Evolutionary conservation across 2,113 vertebrate genomes (phyloP), one percentile per base, ranked within the genome.

Genomic region (Zapornia atra): DNA sequence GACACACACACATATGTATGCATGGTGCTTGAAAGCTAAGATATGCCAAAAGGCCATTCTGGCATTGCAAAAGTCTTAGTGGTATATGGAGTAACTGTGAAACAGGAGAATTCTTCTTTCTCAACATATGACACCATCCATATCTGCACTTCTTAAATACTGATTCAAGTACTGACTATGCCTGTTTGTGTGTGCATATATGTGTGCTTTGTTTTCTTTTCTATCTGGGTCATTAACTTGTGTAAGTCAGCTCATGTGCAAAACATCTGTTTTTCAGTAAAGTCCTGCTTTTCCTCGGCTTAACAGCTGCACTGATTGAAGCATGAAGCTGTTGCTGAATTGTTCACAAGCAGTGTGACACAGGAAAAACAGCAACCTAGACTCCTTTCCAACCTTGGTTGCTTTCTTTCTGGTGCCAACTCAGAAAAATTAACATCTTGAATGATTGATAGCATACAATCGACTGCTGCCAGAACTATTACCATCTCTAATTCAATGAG

Each of bases 241-340:
- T 86, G n/a, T 86, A 95, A 96, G 79, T 69, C 85, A 65, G 83
- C 64, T 94, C 94, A 96, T 91, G 91, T 95, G 85, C 76, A 90
- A 92, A 95, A 97, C 94, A 97, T 97, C 94, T 95, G 96, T 4
- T 92, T 90, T 84, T 88, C 20, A 3, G 91, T 86, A 65, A 92
- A 91, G 88, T 65, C 72, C 92, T 97, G 94, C 85, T 95, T 97
- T 94, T 91, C 46, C 48, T 97, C 72, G 11, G 79, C 83, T 97
- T 96, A 96, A 78, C 91, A 92, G 86, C 83, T 92, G 86, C 65
- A 79, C 18, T 88, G 80, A 96, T 95, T 88, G 82, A 86, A 57
- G 94, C 94, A 84, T 54, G 66, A 93, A 93, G 57, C 61, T 82
- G 69, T 92, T 86, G 61, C 50, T 5, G 61, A 94, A 57, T 57